Evolutionary conservation across 2,797 vertebrate genomes (phyloP).

Genomic region (Acanthurus leucopareius): DNA sequence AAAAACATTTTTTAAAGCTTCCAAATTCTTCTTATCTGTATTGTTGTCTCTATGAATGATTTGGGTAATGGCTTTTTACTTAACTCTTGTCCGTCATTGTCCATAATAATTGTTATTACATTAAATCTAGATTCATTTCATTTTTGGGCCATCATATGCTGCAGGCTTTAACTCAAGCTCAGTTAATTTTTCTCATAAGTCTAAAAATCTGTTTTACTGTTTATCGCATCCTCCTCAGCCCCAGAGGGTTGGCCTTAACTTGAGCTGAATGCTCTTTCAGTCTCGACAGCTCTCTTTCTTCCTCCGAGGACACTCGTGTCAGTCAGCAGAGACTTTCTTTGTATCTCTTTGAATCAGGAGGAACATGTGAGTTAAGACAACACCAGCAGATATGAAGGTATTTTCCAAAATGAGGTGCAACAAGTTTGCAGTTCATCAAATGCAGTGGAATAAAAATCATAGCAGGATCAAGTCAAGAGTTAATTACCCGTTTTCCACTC

Average conservation of each 20-base stretch:
- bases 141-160: too few species aligned
- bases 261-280: constrained; percentile 10
- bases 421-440: constrained; percentile 6
- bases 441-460: constrained; percentile 6
- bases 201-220: background rate
- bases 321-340: background rate
- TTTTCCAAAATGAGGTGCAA: constrained; percentile 4
- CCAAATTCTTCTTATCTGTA: too few species aligned
- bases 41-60: too few species aligned
- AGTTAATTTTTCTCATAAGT: background rate
- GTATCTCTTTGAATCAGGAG: constrained; percentile 11
- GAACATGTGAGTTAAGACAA: constrained; percentile 11
- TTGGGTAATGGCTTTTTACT: too few species aligned
- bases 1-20: too few species aligned
- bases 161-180: background rate
- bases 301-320: constrained; percentile 1
- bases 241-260: background rate
- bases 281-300: constrained; percentile 21
- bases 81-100: too few species aligned
- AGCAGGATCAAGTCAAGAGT: background rate
- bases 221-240: constrained; percentile 5
- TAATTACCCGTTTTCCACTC: background rate
- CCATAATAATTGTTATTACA: too few species aligned
- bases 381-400: background rate
- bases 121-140: too few species aligned